These are phyloP conservation scores for Byasa hedistus DNA, from an alignment of 2,888 invertebrate genomes.

Conservation along the genomic window DNA sequence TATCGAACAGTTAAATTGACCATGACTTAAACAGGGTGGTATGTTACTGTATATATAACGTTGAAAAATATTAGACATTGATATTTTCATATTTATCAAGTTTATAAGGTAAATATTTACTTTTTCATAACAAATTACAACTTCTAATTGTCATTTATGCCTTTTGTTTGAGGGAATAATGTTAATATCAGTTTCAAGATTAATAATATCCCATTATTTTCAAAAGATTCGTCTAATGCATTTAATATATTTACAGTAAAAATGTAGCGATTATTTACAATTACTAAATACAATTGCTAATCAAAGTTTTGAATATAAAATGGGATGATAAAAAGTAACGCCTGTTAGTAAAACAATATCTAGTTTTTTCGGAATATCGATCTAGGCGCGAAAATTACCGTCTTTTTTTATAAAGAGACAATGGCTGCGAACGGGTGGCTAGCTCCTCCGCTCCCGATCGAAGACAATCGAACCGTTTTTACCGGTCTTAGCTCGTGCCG, in stretches of 20 bases:
- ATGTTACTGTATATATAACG: not conserved
- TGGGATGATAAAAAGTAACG: not conserved
- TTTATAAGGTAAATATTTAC: too few relatives aligned
- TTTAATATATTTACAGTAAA: too few relatives aligned
- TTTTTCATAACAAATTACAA: too few relatives aligned
- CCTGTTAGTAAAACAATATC: constrained; percentile 18
- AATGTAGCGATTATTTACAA: too few relatives aligned
- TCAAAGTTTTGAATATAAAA: not conserved
- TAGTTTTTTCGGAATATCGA: constrained; percentile 17
- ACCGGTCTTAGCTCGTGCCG: constrained; percentile 63
- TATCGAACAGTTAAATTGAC: constrained; percentile 14
- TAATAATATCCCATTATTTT: too few relatives aligned
- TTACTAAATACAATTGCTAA: not conserved
- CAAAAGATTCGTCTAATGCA: too few relatives aligned
- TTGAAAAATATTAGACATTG: not conserved
- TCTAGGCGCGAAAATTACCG: constrained; percentile 10
- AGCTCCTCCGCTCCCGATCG: constrained; percentile 41
- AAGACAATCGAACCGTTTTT: constrained; percentile 56
- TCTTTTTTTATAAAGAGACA: constrained; percentile 18
- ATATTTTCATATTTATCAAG: not conserved
- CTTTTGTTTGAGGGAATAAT: too few relatives aligned
- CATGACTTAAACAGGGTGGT: constrained; percentile 3
- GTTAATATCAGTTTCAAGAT: too few relatives aligned
- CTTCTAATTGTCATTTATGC: too few relatives aligned
- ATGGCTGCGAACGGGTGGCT: constrained; percentile 11